Conservation (phyloP, 2,113 vertebrate genomes). For the Seriola aureovittata region DNA sequence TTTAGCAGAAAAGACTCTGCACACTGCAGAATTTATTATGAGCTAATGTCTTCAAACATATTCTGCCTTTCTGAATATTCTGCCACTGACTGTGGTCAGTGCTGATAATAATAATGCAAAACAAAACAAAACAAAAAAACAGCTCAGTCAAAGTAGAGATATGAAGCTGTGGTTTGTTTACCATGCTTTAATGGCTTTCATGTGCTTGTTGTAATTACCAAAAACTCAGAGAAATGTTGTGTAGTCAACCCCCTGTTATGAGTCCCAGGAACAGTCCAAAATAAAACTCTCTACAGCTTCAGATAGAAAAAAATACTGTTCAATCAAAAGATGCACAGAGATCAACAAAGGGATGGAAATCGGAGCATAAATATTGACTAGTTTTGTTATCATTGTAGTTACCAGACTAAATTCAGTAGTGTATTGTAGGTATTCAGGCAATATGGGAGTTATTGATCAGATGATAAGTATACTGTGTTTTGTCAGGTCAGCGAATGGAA, state of each 20-base stretch:
- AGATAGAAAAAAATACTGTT: neutral
- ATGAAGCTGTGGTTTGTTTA: conserved; percentile 22
- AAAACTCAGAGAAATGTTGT: conserved; percentile 16
- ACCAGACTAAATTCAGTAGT: neutral
- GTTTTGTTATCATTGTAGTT: neutral
- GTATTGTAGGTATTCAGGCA: neutral
- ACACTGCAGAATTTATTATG: neutral
- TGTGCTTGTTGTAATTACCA: conserved; percentile 32
- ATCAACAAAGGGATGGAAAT: conserved; percentile 29
- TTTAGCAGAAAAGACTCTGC: neutral
- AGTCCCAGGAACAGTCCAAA: conserved; percentile 36
- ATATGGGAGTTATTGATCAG: conserved; percentile 17
- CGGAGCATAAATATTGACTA: neutral
- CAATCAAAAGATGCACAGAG: conserved; percentile 4
- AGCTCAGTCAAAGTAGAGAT: neutral
- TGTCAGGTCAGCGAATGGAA: neutral
- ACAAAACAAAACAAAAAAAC: conserved; percentile 10
- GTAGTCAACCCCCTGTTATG: conserved; percentile 21
- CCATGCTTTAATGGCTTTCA: conserved; percentile 7
- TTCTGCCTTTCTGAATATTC: conserved; percentile 1
- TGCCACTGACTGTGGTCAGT: neutral
- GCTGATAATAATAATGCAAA: neutral
- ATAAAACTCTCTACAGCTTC: conserved; percentile 1
- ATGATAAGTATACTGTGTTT: neutral
- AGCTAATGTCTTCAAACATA: neutral